Conservation (phyloP, 1,140 invertebrate species). For the Bombus polaris region DNA sequence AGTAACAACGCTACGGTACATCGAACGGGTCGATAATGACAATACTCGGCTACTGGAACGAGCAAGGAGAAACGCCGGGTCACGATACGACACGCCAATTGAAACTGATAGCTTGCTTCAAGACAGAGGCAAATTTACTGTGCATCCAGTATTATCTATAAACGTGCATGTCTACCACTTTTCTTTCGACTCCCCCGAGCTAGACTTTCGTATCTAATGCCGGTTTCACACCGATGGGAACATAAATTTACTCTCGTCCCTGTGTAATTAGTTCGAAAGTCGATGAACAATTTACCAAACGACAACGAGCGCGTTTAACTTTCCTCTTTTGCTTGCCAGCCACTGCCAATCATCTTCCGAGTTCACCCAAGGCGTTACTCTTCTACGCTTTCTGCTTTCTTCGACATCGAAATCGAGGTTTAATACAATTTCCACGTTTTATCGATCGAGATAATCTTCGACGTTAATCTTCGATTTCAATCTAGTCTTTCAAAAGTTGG, state of each 20-base stretch:
- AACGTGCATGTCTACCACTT: neutral
- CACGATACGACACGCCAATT: slow-evolving; percentile 25
- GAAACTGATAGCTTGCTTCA: slow-evolving; percentile 30
- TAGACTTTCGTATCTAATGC: neutral
- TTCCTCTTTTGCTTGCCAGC: neutral
- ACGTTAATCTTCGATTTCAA: neutral
- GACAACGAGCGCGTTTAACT: neutral
- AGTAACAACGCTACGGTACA: slow-evolving; percentile 3
- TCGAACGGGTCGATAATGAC: slow-evolving; percentile 15
- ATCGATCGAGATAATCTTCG: neutral
- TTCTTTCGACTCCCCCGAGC: neutral
- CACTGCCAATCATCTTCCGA: neutral
- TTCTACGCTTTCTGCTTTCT: slow-evolving; percentile 20
- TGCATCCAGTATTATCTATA: slow-evolving; percentile 31
- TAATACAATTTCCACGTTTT: no score
- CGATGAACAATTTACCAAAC: slow-evolving; percentile 2
- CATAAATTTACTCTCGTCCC: neutral
- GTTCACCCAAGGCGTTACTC: neutral
- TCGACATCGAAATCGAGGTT: neutral
- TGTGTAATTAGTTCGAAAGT: slow-evolving; percentile 1
- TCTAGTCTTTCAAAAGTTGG: neutral
- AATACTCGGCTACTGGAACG: slow-evolving; percentile 32
- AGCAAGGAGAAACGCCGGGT: slow-evolving; percentile 12
- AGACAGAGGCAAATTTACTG: slow-evolving; percentile 30
- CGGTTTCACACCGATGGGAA: neutral